A percentile compares a stretch with the other conserved stretches of the same genome.
Evolutionary conservation across 2,797 vertebrate species (phyloP).

Genomic region (Carcharodon carcharias): DNA sequence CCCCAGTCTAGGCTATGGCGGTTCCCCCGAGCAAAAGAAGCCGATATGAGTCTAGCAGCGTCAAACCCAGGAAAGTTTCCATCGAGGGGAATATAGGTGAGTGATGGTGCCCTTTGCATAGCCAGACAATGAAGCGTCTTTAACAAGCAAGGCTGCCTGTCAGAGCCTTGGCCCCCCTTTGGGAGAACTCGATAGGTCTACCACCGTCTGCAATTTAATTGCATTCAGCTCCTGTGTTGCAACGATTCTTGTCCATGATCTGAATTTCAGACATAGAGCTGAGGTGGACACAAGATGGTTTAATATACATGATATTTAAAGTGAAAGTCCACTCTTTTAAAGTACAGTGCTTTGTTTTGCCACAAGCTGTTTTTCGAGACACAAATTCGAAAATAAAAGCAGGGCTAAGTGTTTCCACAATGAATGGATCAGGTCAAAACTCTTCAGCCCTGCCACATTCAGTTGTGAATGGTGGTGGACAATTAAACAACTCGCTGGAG

Average conservation of each 20-base stretch:
- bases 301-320: not conserved
- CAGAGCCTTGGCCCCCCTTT: not conserved
- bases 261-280: not conserved
- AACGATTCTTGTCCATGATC: not conserved
- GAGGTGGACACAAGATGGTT: not conserved
- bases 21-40: slow-evolving; percentile 45
- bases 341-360: not conserved
- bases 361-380: not conserved
- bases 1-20: slow-evolving; percentile 42
- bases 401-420: not conserved
- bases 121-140: not conserved
- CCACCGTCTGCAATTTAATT: not conserved
- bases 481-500: too few relatives aligned
- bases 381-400: not conserved
- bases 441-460: too few relatives aligned
- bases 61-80: slow-evolving; percentile 63
- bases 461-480: too few relatives aligned
- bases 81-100: slow-evolving; percentile 89
- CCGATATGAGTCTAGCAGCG: slow-evolving; percentile 44
- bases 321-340: not conserved
- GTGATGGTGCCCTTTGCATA: slow-evolving; percentile 37
- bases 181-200: not conserved
- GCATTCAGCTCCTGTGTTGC: not conserved
- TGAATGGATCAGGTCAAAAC: too few relatives aligned
- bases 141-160: not conserved